Percentiles rank a stretch among this genome's conserved stretches.
These are phyloP conservation scores for Fragum fragum DNA, from an alignment of 2,888 invertebrate species.

Conservation along the genomic window DNA sequence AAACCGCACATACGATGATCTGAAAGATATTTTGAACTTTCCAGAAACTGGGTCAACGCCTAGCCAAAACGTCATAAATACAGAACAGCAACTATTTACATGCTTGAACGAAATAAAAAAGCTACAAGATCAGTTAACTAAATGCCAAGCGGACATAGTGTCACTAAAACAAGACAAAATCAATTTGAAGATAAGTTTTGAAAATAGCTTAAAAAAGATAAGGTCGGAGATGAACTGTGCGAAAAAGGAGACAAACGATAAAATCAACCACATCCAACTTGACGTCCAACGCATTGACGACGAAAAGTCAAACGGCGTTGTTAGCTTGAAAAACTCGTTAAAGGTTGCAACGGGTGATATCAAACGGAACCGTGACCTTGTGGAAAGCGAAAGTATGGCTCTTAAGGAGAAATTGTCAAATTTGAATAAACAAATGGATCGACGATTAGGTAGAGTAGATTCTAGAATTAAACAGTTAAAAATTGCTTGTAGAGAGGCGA, in stretches of 20 bases:
- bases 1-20: neutral
- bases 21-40: conserved; percentile 6
- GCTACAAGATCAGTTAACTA: neutral
- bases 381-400: neutral
- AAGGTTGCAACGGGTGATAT: neutral
- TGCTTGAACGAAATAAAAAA: neutral
- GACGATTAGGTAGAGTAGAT: neutral
- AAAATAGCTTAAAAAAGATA: neutral
- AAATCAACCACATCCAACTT: neutral
- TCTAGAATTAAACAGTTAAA: too few species aligned
- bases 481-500: too few species aligned
- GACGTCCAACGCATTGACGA: neutral
- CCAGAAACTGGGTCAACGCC: neutral
- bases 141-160: neutral
- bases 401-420: neutral
- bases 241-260: neutral
- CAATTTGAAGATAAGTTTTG: neutral
- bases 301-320: neutral
- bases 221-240: neutral
- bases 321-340: neutral
- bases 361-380: neutral
- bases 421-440: neutral
- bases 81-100: neutral
- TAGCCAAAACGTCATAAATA: neutral
- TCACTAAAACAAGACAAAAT: neutral